These are phyloP conservation scores for Scaptomyza montana DNA, from an alignment of 1,140 invertebrate species.

Conservation along the genomic window DNA sequence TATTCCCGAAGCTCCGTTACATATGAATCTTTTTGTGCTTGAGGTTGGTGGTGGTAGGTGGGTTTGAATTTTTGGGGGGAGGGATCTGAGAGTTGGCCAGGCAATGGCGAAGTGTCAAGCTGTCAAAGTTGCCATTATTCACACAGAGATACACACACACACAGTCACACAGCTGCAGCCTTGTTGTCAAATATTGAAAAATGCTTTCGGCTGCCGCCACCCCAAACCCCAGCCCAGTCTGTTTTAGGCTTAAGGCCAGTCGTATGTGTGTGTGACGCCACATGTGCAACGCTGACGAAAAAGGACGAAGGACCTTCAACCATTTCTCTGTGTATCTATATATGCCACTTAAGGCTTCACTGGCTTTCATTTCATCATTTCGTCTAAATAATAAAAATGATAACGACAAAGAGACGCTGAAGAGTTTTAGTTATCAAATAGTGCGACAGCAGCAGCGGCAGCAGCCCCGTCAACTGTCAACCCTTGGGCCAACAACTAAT, in stretches of 20 bases:
- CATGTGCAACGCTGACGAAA: slow-evolving; percentile 48
- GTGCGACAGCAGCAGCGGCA: slow-evolving; percentile 48
- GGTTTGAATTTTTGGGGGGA: too few relatives aligned
- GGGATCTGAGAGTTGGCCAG: slow-evolving; percentile 19
- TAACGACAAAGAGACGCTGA: slow-evolving; percentile 61
- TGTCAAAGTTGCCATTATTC: slow-evolving; percentile 80
- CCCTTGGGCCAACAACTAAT: slow-evolving; percentile 51
- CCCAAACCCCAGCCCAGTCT: slow-evolving; percentile 7
- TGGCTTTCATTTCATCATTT: slow-evolving; percentile 71
- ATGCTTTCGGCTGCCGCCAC: slow-evolving; percentile 48
- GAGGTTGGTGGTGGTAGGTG: background rate
- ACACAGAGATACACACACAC: slow-evolving; percentile 43
- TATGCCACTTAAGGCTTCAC: slow-evolving; percentile 63
- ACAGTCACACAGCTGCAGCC: slow-evolving; percentile 37
- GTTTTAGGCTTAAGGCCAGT: slow-evolving; percentile 50
- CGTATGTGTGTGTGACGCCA: slow-evolving; percentile 29
- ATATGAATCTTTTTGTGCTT: slow-evolving; percentile 19
- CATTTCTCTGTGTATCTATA: slow-evolving; percentile 5
- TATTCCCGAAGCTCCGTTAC: slow-evolving; percentile 49
- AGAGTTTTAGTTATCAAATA: slow-evolving; percentile 79
- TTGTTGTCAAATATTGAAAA: slow-evolving; percentile 78
- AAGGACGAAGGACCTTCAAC: slow-evolving; percentile 17
- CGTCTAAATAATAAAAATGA: slow-evolving; percentile 76
- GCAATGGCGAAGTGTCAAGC: slow-evolving; percentile 69
- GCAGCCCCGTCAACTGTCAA: slow-evolving; percentile 37